phyloP scores from a whole-genome alignment of 1,140 invertebrate genomes.

The Heliothis virescens region DNA sequence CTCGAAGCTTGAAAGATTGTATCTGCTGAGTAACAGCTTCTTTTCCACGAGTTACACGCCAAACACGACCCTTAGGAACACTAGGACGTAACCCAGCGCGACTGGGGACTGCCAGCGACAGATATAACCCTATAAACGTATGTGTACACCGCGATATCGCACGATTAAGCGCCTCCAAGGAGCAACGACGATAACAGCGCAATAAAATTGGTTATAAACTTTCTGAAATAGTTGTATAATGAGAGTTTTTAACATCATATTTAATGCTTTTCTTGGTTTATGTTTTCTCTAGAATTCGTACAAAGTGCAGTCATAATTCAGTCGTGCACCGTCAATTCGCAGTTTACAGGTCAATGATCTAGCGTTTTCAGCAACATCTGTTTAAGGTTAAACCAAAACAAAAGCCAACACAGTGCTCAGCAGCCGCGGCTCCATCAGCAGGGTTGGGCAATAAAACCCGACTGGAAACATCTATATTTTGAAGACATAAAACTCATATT shows the following conservation, averaged over 20 bases:
- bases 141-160: background rate
- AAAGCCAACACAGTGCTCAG: background rate
- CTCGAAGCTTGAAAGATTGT: slow-evolving; percentile 33
- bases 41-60: slow-evolving; percentile 8
- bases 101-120: background rate
- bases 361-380: background rate
- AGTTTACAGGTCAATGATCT: background rate
- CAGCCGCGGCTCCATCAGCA: slow-evolving; percentile 36
- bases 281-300: too few species aligned
- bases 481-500: slow-evolving; percentile 71
- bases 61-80: slow-evolving; percentile 24
- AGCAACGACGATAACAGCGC: background rate
- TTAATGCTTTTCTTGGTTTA: too few species aligned
- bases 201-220: background rate
- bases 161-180: slow-evolving; percentile 10
- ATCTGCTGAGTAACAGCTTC: slow-evolving; percentile 20
- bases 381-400: slow-evolving; percentile 12
- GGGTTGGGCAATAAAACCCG: slow-evolving; percentile 35
- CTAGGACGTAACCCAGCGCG: slow-evolving; percentile 12
- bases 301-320: background rate
- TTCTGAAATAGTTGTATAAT: background rate
- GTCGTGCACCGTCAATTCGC: background rate
- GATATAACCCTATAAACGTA: background rate
- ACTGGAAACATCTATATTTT: slow-evolving; percentile 54
- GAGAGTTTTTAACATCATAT: too few species aligned